These are phyloP conservation scores for Halocynthia roretzi DNA, from an alignment of 23 tunicate species.

Conservation along the genomic window DNA sequence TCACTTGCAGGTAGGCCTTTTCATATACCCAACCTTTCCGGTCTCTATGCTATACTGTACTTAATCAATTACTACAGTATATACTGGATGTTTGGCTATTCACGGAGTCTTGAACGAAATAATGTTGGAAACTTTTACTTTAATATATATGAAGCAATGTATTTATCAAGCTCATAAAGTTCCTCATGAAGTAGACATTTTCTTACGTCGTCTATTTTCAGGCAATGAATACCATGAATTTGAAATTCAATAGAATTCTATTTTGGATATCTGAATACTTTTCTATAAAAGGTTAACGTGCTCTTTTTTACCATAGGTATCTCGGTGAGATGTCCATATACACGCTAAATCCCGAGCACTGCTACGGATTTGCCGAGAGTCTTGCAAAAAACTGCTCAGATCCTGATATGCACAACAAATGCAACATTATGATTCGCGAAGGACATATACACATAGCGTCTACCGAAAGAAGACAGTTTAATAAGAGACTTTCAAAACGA, in stretches of 20 bases:
- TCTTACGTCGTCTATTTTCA: no score
- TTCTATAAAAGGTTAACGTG: neutral
- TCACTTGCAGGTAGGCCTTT: slow-evolving; percentile 18
- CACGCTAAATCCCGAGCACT: slow-evolving; percentile 66
- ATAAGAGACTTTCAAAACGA: neutral
- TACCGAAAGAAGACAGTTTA: neutral
- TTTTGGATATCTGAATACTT: neutral
- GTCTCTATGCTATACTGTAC: no score
- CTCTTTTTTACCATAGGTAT: slow-evolving; percentile 19
- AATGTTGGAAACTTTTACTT: no score
- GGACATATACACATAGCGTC: neutral
- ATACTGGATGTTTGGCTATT: no score
- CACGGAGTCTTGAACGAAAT: no score
- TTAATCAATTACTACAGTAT: no score
- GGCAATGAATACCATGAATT: neutral
- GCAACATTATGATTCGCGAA: neutral
- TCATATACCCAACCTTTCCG: no score
- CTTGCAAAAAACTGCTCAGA: slow-evolving; percentile 15
- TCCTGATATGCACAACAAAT: neutral
- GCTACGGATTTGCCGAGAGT: slow-evolving; percentile 49
- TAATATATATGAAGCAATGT: no score
- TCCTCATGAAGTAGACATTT: no score
- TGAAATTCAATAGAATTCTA: neutral
- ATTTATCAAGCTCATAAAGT: no score
- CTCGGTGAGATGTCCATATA: slow-evolving; percentile 52